Evolutionary conservation across 1,140 invertebrate genomes (phyloP).

Genomic region (Sminthurinus signatus): DNA sequence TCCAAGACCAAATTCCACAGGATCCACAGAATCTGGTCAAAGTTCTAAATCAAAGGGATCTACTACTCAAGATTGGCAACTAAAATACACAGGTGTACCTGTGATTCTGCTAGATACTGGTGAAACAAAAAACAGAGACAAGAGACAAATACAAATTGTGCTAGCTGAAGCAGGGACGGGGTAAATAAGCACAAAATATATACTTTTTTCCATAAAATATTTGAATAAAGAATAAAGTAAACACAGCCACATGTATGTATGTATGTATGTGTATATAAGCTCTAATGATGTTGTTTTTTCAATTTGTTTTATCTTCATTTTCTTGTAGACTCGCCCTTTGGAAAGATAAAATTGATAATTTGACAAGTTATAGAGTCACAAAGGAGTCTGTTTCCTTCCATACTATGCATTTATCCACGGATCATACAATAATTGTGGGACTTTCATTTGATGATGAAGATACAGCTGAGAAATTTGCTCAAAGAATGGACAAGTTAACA

Average conservation of each 20-base stretch:
- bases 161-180: conserved; percentile 75
- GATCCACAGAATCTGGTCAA: not conserved
- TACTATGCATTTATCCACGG: conserved; percentile 70
- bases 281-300: too few relatives aligned
- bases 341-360: conserved; percentile 69
- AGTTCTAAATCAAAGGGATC: not conserved
- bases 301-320: too few relatives aligned
- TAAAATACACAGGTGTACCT: conserved; percentile 68
- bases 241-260: too few relatives aligned
- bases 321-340: conserved; percentile 80
- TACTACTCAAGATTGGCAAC: too few relatives aligned
- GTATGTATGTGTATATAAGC: too few relatives aligned
- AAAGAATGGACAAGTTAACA: conserved; percentile 61
- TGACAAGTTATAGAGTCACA: conserved; percentile 54
- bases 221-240: too few relatives aligned
- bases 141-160: conserved; percentile 65
- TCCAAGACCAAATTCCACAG: conserved; percentile 23
- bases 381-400: conserved; percentile 60
- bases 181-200: too few relatives aligned
- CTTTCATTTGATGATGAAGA: conserved; percentile 70
- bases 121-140: conserved; percentile 60
- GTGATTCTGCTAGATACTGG: conserved; percentile 71
- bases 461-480: conserved; percentile 63
- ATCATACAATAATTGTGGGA: conserved; percentile 58
- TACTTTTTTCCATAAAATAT: too few relatives aligned